phyloP scores from a whole-genome alignment of 2,113 vertebrate species.

The Acinonyx jubatus region DNA sequence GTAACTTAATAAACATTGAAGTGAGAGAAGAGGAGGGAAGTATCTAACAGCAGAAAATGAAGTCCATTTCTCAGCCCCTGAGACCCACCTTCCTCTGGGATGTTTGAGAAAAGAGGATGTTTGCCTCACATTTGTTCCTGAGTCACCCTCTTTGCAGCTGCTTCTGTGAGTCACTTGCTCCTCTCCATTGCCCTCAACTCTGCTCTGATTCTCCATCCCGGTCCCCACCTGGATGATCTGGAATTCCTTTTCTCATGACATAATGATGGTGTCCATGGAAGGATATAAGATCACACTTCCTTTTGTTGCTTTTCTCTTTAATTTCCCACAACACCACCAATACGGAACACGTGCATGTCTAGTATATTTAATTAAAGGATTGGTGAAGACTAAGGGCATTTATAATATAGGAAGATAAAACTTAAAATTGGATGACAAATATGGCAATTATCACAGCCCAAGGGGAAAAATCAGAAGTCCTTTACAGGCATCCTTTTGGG shows the following conservation, averaged over 20 bases:
- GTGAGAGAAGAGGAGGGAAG: background rate
- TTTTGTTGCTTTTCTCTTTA: background rate
- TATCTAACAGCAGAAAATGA: background rate
- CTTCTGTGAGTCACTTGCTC: conserved; percentile 7
- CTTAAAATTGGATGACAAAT: background rate
- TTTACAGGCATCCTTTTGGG: background rate
- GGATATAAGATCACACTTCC: background rate
- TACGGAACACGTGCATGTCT: background rate
- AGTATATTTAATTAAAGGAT: background rate
- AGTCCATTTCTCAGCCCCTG: background rate
- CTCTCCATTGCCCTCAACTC: background rate
- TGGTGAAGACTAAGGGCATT: background rate
- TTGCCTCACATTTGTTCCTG: background rate
- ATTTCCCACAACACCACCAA: background rate
- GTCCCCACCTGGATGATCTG: background rate
- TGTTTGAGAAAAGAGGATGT: conserved; percentile 23
- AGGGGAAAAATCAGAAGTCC: background rate
- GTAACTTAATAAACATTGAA: background rate
- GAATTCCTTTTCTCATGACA: background rate
- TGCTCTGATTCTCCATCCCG: background rate
- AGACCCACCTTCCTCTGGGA: background rate
- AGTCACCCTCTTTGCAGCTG: conserved; percentile 28
- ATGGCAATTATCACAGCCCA: background rate
- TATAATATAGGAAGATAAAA: background rate
- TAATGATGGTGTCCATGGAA: background rate